Evolutionary conservation across 2,113 vertebrate genomes (phyloP).

Genomic region (Tonatia bakeri): DNA sequence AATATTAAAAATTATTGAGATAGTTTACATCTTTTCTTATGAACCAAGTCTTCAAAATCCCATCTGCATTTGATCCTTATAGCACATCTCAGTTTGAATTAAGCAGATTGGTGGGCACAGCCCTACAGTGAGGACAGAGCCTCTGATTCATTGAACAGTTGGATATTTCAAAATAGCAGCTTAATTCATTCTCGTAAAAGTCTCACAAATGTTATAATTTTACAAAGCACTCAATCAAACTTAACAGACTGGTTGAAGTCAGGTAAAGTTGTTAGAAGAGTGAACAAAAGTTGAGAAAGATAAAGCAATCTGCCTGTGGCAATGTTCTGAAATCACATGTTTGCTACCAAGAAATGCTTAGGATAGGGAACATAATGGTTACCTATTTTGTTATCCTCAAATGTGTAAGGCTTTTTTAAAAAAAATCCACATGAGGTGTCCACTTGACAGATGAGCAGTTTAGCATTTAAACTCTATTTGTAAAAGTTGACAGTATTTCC

Average conservation of each 20-base stretch:
- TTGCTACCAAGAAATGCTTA: not conserved
- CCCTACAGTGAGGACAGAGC: not conserved
- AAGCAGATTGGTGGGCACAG: not conserved
- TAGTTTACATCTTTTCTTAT: not conserved
- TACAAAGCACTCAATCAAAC: constrained; percentile 50
- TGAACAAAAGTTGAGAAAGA: not conserved
- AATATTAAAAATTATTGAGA: not conserved
- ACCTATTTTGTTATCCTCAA: constrained; percentile 21
- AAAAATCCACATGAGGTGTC: constrained; percentile 11
- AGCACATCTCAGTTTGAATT: not conserved
- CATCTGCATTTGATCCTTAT: not conserved
- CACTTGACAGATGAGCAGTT: constrained; percentile 38
- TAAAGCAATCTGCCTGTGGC: not conserved
- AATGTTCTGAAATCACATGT: constrained; percentile 39
- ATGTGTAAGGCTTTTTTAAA: not conserved
- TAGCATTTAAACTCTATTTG: constrained; percentile 26
- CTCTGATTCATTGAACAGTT: constrained; percentile 8
- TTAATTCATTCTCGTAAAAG: constrained; percentile 40
- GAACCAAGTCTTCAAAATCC: constrained; percentile 27
- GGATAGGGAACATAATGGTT: constrained; percentile 18
- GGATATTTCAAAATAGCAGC: constrained; percentile 20
- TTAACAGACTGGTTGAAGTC: not conserved
- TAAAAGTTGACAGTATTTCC: constrained; percentile 42
- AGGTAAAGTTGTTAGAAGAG: not conserved
- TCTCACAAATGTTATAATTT: constrained; percentile 33